phyloP scores from a whole-genome alignment of 2,797 vertebrate species.

The Antennarius maculatus region DNA sequence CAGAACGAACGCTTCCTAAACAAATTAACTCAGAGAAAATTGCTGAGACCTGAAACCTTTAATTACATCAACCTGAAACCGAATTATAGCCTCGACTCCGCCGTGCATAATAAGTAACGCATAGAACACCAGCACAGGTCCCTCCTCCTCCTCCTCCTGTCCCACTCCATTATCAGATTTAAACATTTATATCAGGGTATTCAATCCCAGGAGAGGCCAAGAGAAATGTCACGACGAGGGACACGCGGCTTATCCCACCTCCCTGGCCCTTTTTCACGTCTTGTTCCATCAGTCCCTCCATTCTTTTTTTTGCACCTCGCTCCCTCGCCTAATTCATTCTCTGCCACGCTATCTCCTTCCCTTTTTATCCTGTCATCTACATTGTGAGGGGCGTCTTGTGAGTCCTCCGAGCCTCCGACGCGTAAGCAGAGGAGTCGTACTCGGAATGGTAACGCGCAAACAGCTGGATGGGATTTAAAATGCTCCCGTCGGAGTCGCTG shows the following conservation, averaged over 20 bases:
- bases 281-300: conserved; percentile 46
- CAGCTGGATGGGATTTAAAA: conserved; percentile 30
- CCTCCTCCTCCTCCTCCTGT: conserved; percentile 14
- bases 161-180: conserved; percentile 50
- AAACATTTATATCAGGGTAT: conserved; percentile 59
- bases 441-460: conserved; percentile 33
- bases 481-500: conserved; percentile 1
- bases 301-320: conserved; percentile 30
- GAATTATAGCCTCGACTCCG: conserved; percentile 51
- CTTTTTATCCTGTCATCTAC: conserved; percentile 72
- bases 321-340: conserved; percentile 38
- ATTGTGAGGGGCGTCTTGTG: conserved; percentile 44
- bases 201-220: conserved; percentile 56
- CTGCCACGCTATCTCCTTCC: conserved; percentile 29
- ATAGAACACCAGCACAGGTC: conserved; percentile 28
- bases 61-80: conserved; percentile 71
- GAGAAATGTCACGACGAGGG: conserved; percentile 71
- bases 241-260: conserved; percentile 64
- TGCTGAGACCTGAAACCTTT: conserved; percentile 64
- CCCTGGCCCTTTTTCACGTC: conserved; percentile 55
- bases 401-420: conserved; percentile 43
- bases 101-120: conserved; percentile 52
- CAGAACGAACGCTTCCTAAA: conserved; percentile 58
- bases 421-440: conserved; percentile 33
- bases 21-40: conserved; percentile 69